Conservation (phyloP, 2,797 vertebrate species). For the Trematomus bernacchii region DNA sequence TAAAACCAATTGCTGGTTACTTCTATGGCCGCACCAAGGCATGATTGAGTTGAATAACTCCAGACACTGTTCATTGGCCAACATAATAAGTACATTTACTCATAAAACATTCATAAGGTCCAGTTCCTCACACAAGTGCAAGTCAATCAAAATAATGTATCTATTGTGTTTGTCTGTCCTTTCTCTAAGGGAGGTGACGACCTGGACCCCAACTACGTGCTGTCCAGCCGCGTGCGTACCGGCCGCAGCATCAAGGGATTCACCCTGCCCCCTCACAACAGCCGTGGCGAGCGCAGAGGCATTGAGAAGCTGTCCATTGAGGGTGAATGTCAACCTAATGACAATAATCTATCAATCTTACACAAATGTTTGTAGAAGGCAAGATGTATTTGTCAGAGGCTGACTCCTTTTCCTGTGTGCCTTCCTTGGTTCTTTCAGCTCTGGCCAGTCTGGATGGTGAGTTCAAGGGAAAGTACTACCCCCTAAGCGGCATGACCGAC, state of each 20-base stretch:
- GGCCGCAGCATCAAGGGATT: constrained; percentile 97
- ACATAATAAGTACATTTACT: neutral
- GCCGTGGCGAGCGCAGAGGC: constrained; percentile 94
- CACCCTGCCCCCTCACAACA: constrained; percentile 96
- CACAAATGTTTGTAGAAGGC: no score
- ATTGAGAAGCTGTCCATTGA: constrained; percentile 94
- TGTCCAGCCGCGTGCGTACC: constrained; percentile 97
- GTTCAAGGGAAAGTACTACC: constrained; percentile 95
- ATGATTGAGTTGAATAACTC: neutral
- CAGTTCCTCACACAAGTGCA: neutral
- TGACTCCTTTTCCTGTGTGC: neutral
- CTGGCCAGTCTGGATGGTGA: constrained; percentile 92
- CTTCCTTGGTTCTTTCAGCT: constrained; percentile 76
- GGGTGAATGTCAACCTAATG: constrained; percentile 80
- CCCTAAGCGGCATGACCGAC: constrained; percentile 93
- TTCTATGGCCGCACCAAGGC: neutral
- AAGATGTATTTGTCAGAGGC: neutral
- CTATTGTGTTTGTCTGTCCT: neutral
- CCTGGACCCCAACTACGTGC: constrained; percentile 96
- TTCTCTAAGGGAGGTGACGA: constrained; percentile 92
- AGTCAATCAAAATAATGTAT: neutral
- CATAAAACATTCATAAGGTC: neutral
- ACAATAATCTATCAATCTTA: neutral
- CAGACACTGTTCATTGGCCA: no score
- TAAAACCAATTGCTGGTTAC: neutral